Evolutionary conservation across 2,888 invertebrate species (phyloP).

Genomic region (Leucozona laternaria): DNA sequence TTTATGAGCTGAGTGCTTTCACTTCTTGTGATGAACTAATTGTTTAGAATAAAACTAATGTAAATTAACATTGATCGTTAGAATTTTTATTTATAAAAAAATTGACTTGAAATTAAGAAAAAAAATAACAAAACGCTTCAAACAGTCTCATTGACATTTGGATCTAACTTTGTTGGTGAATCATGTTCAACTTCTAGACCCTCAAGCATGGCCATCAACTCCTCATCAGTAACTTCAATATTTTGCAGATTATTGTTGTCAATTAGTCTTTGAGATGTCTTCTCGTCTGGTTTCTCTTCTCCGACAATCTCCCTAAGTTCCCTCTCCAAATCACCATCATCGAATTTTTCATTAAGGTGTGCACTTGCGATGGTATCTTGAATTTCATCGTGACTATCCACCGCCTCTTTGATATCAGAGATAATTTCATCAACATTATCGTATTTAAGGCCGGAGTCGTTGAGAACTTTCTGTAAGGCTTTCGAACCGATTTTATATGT

Average conservation of each 20-base stretch:
- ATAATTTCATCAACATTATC: slow-evolving; percentile 89
- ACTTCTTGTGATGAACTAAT: no score
- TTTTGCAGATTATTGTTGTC: slow-evolving; percentile 48
- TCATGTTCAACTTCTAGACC: slow-evolving; percentile 79
- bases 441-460: slow-evolving; percentile 87
- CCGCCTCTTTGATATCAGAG: slow-evolving; percentile 89
- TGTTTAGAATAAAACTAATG: neutral
- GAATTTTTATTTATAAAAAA: slow-evolving; percentile 21
- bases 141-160: slow-evolving; percentile 36
- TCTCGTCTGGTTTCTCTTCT: slow-evolving; percentile 59
- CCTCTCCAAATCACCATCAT: slow-evolving; percentile 87
- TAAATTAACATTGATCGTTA: neutral
- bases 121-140: slow-evolving; percentile 8
- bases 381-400: slow-evolving; percentile 85
- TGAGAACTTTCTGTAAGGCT: slow-evolving; percentile 88
- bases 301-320: slow-evolving; percentile 87
- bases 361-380: slow-evolving; percentile 84
- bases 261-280: neutral
- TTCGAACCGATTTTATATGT: slow-evolving; percentile 88
- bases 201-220: slow-evolving; percentile 80
- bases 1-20: no score
- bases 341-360: slow-evolving; percentile 84
- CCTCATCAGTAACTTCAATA: slow-evolving; percentile 79
- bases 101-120: neutral
- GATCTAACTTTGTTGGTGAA: slow-evolving; percentile 71